These are phyloP conservation scores for Eudyptes chrysolophus DNA, from an alignment of 2,113 vertebrate genomes.

Conservation along the genomic window DNA sequence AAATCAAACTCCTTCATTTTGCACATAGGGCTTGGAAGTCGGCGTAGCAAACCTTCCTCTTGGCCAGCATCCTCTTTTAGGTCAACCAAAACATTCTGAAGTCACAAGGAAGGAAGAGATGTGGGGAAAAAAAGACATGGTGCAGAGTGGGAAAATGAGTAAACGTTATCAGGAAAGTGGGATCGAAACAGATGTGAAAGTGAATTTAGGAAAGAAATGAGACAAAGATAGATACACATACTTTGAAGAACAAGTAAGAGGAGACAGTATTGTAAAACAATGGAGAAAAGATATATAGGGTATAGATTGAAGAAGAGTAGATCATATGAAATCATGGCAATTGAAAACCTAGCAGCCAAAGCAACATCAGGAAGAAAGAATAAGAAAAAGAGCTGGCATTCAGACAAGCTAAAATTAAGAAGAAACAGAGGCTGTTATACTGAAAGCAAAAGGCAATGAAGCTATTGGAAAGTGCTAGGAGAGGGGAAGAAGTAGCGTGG, in stretches of 20 bases:
- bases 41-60: not conserved
- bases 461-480: not conserved
- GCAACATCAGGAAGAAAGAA: not conserved
- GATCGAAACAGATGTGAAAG: not conserved
- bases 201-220: not conserved
- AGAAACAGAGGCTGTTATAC: not conserved
- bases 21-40: not conserved
- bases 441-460: not conserved
- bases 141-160: not conserved
- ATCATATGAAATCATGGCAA: not conserved
- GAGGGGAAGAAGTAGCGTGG: not conserved
- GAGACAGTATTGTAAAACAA: not conserved
- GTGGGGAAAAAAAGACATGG: rapidly evolving
- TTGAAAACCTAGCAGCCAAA: not conserved
- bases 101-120: not conserved
- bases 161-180: not conserved
- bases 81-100: not conserved
- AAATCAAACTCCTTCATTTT: not conserved
- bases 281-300: not conserved
- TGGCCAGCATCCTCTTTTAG: not conserved
- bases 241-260: not conserved
- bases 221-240: not conserved
- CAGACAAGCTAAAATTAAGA: not conserved
- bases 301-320: not conserved
- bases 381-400: not conserved